Evolutionary conservation across 1,140 invertebrate species (phyloP), one percentile per base, ranked within the genome.

Genomic region (Drosophila nannoptera): DNA sequence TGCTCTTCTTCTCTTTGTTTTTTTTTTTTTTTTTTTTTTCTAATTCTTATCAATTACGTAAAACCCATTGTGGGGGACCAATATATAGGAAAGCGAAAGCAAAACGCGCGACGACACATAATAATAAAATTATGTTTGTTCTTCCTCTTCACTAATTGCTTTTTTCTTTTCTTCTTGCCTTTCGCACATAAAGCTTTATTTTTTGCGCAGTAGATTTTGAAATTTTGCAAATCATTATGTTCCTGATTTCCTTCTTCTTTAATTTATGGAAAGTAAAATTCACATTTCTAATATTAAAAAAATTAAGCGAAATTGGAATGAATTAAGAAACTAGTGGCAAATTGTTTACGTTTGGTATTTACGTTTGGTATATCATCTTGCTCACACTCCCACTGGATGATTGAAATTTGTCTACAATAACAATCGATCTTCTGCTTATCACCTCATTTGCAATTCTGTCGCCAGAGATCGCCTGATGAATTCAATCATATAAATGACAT

Each of bases 41-140:
- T 65, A 52, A 67, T 72, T 86, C 74, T 84, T 86, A 86, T 86
- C 81, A 86, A 77, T 86, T 86, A 78, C 77, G 81, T 86, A 81
- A 86, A 86, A 72, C 53, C 38, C 72, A 66, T 49, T 64, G 56
- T 45, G 31, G 48, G 22, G 22, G 22, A 22, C 22, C 22, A 22
- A 22, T 3, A 22, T 3, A 22, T 3, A 22, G 22, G 22, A 22
- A 22, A 22, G 22, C 22, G 22, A 68, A 65, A 76, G 62, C 45
- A 72, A 69, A 64, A 69, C 45, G 35, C 65, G 52, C 53, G 59
- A 38, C n/a, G 11, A 4, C 31, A 56, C 22, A 63, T 2, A 55
- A 22, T 40, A 73, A 56, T 49, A 53, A 6, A 46, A 38, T 40
- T 32, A 60, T 56, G 29, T 49, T 11, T 42, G 35, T 61, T 58